Base-by-base conservation (phyloP, 2,113 vertebrate species). In the Lepisosteus oculatus region DNA sequence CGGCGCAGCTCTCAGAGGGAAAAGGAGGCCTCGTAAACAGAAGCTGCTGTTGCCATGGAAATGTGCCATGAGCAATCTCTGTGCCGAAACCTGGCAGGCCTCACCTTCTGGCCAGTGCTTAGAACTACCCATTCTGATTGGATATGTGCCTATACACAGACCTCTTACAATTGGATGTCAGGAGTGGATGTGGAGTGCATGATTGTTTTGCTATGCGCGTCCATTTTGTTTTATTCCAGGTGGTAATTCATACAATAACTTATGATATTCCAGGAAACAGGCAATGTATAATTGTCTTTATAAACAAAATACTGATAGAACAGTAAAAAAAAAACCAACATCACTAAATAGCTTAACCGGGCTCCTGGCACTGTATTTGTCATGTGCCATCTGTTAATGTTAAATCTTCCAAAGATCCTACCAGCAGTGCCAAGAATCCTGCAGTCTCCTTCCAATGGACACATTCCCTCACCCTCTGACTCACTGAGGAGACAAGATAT, bases 1-100 rank as follows among this genome's bases (percentile, higher is more conserved):
- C 96, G 95, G 81, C 92, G 97, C 72, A 94, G 91, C 78, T 94
- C 94, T 83, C 97, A 96, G 84, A 93, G 89, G 87, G 96, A 98
- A 79, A 97, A 97, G 71, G 96, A 99, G 86, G 88, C 93, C 69
- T 81, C 93, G 79, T 97, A 92, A 95, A 81, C 63, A 72, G 67
- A 76, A 74, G 74, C 70, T 77, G 80, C 69, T 78, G 80, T 78
- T 67, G 68, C 82, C 80, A 84, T 77, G 57, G 74, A 73, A 64
- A 81, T 73, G 56, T 14, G 42, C 8, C 72, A 76, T 43, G 80
- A 68, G 56, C 56, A 64, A 45, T 8, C 57, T 41, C 55, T 54
- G 61, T 17, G 15, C 55, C 43, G 67, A 56, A 69, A 42, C 55
- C 47, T 63, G 47, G 56, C 17, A 64, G 41, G 47, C 67, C 74